Percentiles rank a stretch among this genome's conserved stretches.
Evolutionary conservation across 2,888 invertebrate genomes (phyloP).

Genomic region (Eupithecia abbreviata): DNA sequence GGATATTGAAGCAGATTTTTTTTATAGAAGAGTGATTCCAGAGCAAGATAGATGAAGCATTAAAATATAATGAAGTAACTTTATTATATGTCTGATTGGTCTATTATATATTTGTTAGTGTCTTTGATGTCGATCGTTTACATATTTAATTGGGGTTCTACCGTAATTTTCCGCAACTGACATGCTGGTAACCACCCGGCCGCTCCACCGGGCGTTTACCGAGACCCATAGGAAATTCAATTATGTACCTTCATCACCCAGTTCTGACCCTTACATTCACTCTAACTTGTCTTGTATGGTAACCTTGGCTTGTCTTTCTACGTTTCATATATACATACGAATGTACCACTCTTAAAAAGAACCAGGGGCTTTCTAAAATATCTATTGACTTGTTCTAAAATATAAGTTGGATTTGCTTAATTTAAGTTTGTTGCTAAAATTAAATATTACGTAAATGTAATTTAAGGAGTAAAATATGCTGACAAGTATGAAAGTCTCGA

Average conservation of each 20-base stretch:
- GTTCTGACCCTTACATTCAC: slow-evolving; percentile 47
- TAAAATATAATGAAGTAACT: background rate
- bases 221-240: slow-evolving; percentile 68
- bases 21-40: too few species aligned
- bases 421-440: background rate
- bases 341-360: too few species aligned
- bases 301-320: background rate
- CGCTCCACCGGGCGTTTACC: slow-evolving; percentile 63
- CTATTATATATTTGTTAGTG: background rate
- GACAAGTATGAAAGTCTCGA: too few species aligned
- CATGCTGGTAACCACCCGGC: slow-evolving; percentile 53
- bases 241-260: slow-evolving; percentile 62
- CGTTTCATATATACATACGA: too few species aligned
- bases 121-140: background rate
- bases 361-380: background rate
- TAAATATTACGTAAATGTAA: background rate
- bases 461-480: too few species aligned
- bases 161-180: slow-evolving; percentile 50
- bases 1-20: too few species aligned
- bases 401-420: background rate
- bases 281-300: slow-evolving; percentile 25
- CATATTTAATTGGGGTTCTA: background rate
- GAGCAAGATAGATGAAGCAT: too few species aligned
- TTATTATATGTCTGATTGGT: background rate
- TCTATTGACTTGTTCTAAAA: background rate